Evolutionary conservation across 2,797 vertebrate species (phyloP).

Genomic region (Mallotus villosus): DNA sequence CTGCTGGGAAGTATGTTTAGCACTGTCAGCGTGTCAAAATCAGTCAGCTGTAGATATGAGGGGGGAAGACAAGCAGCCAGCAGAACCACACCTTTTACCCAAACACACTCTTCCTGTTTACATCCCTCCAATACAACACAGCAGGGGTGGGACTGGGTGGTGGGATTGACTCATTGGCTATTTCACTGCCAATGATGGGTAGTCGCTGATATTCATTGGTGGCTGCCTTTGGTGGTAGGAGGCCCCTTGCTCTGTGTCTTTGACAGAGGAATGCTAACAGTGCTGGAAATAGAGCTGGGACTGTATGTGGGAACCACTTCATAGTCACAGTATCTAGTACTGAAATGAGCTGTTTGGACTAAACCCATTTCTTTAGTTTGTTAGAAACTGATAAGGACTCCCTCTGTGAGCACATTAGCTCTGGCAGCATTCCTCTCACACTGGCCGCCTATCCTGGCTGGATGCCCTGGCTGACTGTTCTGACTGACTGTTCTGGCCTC

Average conservation of each 20-base stretch:
- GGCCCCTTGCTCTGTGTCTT: too few species aligned
- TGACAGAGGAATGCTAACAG: not conserved
- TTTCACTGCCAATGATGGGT: not conserved
- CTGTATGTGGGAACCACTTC: too few species aligned
- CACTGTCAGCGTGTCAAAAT: conserved; percentile 42
- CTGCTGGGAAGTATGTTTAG: not conserved
- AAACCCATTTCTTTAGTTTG: too few species aligned
- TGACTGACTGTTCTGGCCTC: too few species aligned
- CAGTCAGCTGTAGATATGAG: conserved; percentile 37
- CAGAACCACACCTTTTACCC: not conserved
- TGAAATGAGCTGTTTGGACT: too few species aligned
- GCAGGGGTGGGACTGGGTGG: not conserved
- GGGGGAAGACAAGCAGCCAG: conserved; percentile 21
- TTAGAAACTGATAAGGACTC: too few species aligned
- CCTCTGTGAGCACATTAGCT: too few species aligned
- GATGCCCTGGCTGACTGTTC: too few species aligned
- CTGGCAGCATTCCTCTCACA: too few species aligned
- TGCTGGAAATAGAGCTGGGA: too few species aligned
- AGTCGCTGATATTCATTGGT: not conserved
- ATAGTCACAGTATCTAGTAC: too few species aligned
- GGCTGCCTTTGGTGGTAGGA: not conserved
- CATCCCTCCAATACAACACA: not conserved
- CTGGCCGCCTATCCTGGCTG: too few species aligned
- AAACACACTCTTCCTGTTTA: conserved; percentile 16
- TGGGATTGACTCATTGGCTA: not conserved